These are phyloP conservation scores for Cherax destructor DNA, from an alignment of 1,140 invertebrate genomes.

Conservation along the genomic window DNA sequence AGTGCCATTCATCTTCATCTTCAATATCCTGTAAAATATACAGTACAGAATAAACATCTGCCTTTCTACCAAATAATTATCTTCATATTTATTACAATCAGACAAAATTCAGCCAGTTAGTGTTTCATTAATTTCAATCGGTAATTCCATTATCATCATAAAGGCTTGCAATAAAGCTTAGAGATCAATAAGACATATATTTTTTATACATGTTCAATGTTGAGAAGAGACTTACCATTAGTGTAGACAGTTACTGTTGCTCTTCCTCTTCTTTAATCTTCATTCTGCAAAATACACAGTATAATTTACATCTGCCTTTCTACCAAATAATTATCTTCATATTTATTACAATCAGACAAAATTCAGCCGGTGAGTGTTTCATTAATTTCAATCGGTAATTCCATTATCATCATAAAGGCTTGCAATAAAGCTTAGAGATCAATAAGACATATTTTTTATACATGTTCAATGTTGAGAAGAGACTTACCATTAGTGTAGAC, in stretches of 20 bases:
- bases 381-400: constrained; percentile 3
- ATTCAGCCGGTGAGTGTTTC: background rate
- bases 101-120: background rate
- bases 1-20: no score
- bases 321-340: background rate
- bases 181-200: no score
- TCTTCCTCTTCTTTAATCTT: background rate
- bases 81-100: background rate
- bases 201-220: no score
- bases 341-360: background rate
- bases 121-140: background rate
- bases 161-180: background rate
- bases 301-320: no score
- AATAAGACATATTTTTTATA: no score
- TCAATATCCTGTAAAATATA: no score
- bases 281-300: no score
- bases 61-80: no score
- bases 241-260: background rate
- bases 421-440: no score
- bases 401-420: background rate
- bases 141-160: background rate
- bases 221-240: background rate
- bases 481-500: background rate
- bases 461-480: no score
- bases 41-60: no score